Conservation (phyloP, 2,888 invertebrate genomes). For the Dendrolimus pini region DNA sequence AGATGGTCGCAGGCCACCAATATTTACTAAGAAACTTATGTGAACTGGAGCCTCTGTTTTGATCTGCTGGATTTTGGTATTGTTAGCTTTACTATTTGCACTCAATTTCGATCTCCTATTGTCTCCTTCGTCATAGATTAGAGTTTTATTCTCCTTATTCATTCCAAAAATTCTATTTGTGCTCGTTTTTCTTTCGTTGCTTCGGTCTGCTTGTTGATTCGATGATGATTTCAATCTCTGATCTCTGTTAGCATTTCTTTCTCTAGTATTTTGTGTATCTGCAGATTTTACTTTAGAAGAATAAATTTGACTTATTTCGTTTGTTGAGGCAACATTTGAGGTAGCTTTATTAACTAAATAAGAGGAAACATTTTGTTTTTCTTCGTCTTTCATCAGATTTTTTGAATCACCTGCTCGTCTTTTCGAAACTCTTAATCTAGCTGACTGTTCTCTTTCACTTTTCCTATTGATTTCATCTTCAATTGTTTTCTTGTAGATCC, state of each 20-base stretch:
- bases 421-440: constrained; percentile 18
- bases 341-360: constrained; percentile 51
- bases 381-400: constrained; percentile 16
- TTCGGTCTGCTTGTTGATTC: constrained; percentile 1
- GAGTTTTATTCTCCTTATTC: constrained; percentile 11
- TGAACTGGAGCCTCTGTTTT: constrained; percentile 39
- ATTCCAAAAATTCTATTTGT: constrained; percentile 12
- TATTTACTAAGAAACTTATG: constrained; percentile 56
- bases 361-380: constrained; percentile 25
- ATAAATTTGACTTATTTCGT: constrained; percentile 24
- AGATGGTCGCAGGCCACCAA: constrained; percentile 46
- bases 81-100: constrained; percentile 30
- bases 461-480: constrained; percentile 41
- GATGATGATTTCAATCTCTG: constrained; percentile 1
- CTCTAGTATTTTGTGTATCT: constrained; percentile 22
- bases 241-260: constrained; percentile 14
- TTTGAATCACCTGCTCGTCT: constrained; percentile 11
- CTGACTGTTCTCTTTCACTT: constrained; percentile 22
- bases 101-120: constrained; percentile 29
- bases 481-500: constrained; percentile 54
- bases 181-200: constrained; percentile 14
- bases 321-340: constrained; percentile 24
- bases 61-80: constrained; percentile 23
- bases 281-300: constrained; percentile 39
- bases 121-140: constrained; percentile 1